Evolutionary conservation across 2,888 invertebrate genomes (phyloP).

Genomic region (Mythimna albipuncta): DNA sequence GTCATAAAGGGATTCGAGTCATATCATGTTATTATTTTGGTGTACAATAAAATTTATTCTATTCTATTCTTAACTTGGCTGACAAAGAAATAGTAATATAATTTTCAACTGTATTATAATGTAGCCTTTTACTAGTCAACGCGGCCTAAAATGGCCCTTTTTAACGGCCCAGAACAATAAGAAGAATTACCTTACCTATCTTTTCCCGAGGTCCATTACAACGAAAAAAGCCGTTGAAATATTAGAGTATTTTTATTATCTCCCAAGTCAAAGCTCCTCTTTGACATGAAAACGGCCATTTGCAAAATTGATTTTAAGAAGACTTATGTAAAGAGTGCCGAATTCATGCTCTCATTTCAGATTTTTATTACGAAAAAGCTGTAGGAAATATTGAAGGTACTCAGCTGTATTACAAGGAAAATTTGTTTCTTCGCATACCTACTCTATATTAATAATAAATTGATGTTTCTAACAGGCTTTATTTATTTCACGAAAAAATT

Average conservation of each 20-base stretch:
- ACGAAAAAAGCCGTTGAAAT: conserved; percentile 34
- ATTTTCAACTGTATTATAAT: background rate
- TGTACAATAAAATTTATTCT: no score
- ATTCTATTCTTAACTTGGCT: background rate
- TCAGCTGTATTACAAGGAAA: conserved; percentile 17
- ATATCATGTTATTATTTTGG: no score
- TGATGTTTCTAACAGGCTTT: no score
- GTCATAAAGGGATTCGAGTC: background rate
- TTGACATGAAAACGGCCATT: conserved; percentile 47
- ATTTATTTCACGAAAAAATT: no score
- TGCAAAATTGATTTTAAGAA: conserved; percentile 54
- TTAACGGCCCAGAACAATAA: conserved; percentile 34
- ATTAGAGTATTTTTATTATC: conserved; percentile 44
- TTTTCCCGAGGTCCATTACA: conserved; percentile 14
- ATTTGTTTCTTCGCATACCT: conserved; percentile 8
- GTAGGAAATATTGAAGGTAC: conserved; percentile 22
- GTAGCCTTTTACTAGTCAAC: conserved; percentile 26
- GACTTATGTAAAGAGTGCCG: conserved; percentile 14
- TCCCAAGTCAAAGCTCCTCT: conserved; percentile 23
- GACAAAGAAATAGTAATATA: background rate
- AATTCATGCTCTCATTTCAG: conserved; percentile 36
- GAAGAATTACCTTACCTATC: conserved; percentile 41
- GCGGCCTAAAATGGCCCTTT: conserved; percentile 9
- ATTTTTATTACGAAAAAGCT: conserved; percentile 17
- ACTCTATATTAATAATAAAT: no score